Evolutionary conservation across 92 coral and sea anemone genomes (phyloP), one percentile per base, ranked within the genome.

Genomic region (Umimayanthus chanpuru): DNA sequence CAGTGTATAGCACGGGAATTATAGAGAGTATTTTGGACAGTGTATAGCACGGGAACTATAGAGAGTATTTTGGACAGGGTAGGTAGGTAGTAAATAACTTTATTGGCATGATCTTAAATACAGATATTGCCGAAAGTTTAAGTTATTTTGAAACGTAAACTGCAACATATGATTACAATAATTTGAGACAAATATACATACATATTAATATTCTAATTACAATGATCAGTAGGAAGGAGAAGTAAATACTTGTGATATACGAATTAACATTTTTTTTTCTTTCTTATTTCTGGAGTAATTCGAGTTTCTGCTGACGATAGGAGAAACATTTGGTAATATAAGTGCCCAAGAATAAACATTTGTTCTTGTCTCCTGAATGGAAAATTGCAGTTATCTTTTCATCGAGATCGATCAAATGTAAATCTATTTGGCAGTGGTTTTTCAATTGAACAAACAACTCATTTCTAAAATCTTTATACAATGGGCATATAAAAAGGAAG

Each of bases 231-330:
- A 61, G 68, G 68, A 14, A 61, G 68, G 18, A 43, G 47, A 43
- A 43, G 47, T 43, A 43, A 43, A 43, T 43, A 43, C 47, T 43
- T 43, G 47, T 43, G 47, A 43, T 43, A 43, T 43, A 43, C 47
- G 47, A 43, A 43, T 43, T 23, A 61, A 14, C 68, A 61, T 61
- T 61, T 61, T 61, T 3, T 61, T 61, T 61, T 9, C 68, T 61
- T 61, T 61, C 68, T 61, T 61, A 61, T 61, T 61, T 61, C 68
- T 61, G 68, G 68, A 61, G 68, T 61, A 61, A 61, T 61, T 61
- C 68, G 68, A 61, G 68, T 61, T 61, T 61, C 68, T 61, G 68
- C 68, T 61, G 68, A 61, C 68, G 68, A 61, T 61, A 61, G 68
- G 68, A 61, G 68, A 61, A 61, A 61, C 68, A 61, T 61, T 61